Evolutionary conservation across 2,888 invertebrate genomes (phyloP).

Genomic region (Ferrisia virgata): DNA sequence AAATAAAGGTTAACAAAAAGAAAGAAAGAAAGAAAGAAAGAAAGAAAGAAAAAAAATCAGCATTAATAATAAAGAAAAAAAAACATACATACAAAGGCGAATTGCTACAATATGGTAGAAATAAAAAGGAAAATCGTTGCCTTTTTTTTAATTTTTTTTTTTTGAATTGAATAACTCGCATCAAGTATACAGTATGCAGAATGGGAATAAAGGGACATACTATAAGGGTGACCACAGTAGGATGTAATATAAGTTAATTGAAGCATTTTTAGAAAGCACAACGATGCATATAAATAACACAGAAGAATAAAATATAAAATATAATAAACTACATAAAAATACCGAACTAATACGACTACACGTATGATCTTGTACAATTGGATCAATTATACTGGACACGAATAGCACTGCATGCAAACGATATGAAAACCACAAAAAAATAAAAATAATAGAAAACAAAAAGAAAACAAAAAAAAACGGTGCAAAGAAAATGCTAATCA

Average conservation of each 20-base stretch:
- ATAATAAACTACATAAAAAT: neutral
- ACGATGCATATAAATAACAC: neutral
- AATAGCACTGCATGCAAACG: neutral
- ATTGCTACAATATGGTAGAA: slow-evolving; percentile 33
- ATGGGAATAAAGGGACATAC: neutral
- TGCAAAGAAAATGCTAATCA: neutral
- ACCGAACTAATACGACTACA: neutral
- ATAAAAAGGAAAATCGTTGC: neutral
- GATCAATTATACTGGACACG: neutral
- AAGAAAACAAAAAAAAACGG: neutral
- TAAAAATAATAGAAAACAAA: neutral
- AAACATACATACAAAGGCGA: slow-evolving; percentile 29
- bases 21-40: neutral
- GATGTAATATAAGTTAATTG: neutral
- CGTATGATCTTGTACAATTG: neutral
- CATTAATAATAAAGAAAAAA: slow-evolving; percentile 35
- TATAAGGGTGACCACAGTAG: neutral
- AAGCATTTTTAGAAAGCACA: neutral
- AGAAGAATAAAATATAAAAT: neutral
- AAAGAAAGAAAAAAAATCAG: slow-evolving; percentile 9
- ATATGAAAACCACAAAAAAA: neutral
- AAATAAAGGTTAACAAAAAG: slow-evolving; percentile 41
- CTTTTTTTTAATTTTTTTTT: too few relatives aligned
- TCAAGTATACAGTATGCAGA: neutral
- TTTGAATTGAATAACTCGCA: neutral